Conservation (phyloP, 2,797 vertebrate species). For the Xerus rutilus region DNA sequence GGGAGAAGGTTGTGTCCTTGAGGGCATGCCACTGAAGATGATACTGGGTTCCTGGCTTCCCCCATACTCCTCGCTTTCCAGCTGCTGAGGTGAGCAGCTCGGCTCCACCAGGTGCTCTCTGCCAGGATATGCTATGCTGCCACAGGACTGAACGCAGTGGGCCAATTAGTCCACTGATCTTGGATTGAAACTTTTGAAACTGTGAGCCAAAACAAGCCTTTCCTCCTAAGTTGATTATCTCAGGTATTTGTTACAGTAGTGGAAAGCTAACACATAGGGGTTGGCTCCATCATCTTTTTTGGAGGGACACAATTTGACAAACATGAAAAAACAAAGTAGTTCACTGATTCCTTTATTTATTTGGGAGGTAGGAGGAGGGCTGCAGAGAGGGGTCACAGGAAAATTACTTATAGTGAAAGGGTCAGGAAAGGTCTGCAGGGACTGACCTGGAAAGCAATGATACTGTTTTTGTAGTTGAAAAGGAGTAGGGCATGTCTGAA, state of each 20-base stretch:
- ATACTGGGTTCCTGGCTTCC: not conserved
- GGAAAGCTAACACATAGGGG: not conserved
- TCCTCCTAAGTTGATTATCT: not conserved
- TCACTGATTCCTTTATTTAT: constrained; percentile 80
- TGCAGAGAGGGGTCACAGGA: not conserved
- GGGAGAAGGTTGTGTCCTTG: not conserved
- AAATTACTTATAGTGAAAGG: not conserved
- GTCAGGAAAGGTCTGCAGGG: not conserved
- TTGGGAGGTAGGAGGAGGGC: constrained; percentile 71
- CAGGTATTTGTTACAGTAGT: not conserved
- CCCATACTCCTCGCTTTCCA: not conserved
- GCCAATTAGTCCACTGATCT: not conserved
- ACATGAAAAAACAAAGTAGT: constrained; percentile 60
- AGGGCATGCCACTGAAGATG: not conserved
- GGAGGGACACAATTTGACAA: not conserved
- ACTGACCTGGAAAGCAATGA: constrained; percentile 77
- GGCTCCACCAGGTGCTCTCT: not conserved
- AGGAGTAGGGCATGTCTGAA: constrained; percentile 82
- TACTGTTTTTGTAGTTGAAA: constrained; percentile 61
- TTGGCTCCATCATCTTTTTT: not conserved
- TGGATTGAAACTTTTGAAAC: too few relatives aligned
- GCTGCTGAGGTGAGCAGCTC: too few relatives aligned
- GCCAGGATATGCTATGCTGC: not conserved
- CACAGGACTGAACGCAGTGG: not conserved
- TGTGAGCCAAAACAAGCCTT: not conserved